A percentile compares a stretch with the other conserved stretches of the same genome.
phyloP scores from a whole-genome alignment of 23 tunicate genomes.

The Diplosoma virens region DNA sequence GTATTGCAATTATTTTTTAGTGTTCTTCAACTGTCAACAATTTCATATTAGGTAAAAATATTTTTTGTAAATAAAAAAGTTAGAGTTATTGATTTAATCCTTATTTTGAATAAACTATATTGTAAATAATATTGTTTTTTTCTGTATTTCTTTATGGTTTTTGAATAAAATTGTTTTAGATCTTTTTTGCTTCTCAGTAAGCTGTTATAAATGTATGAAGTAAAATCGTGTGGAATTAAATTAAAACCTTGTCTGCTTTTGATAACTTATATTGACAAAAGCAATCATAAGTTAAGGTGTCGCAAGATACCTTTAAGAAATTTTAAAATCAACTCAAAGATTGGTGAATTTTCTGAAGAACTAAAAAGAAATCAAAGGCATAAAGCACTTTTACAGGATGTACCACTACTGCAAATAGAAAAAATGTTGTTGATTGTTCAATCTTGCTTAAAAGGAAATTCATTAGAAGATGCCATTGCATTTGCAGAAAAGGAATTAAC shows the following conservation, averaged over 20 bases:
- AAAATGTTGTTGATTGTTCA: slow-evolving; percentile 61
- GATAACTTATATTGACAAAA: slow-evolving; percentile 55
- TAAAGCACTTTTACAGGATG: slow-evolving; percentile 41
- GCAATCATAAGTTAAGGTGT: slow-evolving; percentile 49
- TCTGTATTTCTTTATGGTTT: no score
- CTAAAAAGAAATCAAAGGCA: slow-evolving; percentile 72
- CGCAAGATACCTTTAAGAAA: slow-evolving; percentile 74
- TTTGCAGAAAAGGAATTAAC: slow-evolving; percentile 48
- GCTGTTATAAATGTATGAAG: slow-evolving; percentile 79
- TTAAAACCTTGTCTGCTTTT: slow-evolving; percentile 63
- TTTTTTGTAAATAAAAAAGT: no score
- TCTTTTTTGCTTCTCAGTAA: no score
- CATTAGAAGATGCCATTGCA: slow-evolving; percentile 48
- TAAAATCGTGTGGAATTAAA: slow-evolving; percentile 68
- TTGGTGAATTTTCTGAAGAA: slow-evolving; percentile 43
- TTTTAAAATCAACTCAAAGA: slow-evolving; percentile 62
- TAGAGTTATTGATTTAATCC: no score
- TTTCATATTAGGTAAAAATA: no score
- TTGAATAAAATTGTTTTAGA: no score
- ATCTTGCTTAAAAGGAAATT: slow-evolving; percentile 59
- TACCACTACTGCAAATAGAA: slow-evolving; percentile 65
- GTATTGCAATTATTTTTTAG: no score
- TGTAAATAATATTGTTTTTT: no score
- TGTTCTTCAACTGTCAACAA: no score
- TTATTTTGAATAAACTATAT: no score